Percentiles rank a stretch among this genome's conserved stretches.
These are phyloP conservation scores for Silurus glanis DNA, from an alignment of 2,113 vertebrate genomes.

Conservation along the genomic window DNA sequence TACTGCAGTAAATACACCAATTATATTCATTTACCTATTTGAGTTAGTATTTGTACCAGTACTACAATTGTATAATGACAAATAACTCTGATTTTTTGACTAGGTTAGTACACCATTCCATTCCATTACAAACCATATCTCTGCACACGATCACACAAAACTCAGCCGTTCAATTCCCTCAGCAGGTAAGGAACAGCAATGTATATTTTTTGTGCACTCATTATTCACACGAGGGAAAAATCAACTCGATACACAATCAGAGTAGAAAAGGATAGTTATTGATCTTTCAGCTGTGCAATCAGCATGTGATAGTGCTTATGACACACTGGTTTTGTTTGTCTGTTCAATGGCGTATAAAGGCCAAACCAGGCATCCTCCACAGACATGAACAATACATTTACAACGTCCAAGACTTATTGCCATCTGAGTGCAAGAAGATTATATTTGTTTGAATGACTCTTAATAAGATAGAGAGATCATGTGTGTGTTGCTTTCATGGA, in stretches of 20 bases:
- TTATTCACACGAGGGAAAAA: slow-evolving; percentile 1
- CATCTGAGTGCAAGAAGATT: too few species aligned
- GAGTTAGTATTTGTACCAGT: background rate
- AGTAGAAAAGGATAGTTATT: background rate
- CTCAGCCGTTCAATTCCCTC: background rate
- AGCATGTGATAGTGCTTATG: background rate
- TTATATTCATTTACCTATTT: background rate
- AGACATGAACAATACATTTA: background rate
- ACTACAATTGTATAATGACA: too few species aligned
- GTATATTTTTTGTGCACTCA: background rate
- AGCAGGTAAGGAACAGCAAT: background rate
- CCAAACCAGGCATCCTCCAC: background rate
- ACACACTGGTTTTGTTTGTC: background rate
- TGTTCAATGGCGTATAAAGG: background rate
- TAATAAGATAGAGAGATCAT: too few species aligned
- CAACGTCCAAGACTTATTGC: background rate
- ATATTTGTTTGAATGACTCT: too few species aligned
- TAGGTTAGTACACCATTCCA: background rate
- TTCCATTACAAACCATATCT: background rate
- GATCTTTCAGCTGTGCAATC: background rate
- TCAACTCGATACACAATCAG: background rate
- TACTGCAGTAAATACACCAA: background rate
- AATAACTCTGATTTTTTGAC: background rate
- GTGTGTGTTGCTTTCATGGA: too few species aligned
- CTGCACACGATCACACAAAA: background rate